A percentile compares a stretch with the other conserved stretches of the same genome.
Conservation (phyloP, 2,888 invertebrate species). For the Asteroscopus sphinx region DNA sequence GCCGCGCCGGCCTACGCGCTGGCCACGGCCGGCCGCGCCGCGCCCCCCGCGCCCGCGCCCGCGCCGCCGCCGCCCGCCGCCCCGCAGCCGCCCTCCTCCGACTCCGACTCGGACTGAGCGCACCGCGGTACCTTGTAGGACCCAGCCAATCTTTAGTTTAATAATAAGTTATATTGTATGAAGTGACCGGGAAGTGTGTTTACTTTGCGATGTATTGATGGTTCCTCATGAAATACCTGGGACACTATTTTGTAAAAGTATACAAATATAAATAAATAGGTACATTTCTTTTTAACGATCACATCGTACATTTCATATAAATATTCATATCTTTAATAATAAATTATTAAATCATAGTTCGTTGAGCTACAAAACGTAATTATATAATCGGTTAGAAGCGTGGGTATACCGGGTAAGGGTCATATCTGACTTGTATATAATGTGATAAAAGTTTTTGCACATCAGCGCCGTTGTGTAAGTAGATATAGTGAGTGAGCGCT, state of each 20-base stretch:
- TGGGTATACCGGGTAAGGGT: slow-evolving; percentile 6
- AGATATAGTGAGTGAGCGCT: background rate
- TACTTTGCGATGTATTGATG: slow-evolving; percentile 1
- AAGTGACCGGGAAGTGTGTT: slow-evolving; percentile 22
- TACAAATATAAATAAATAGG: slow-evolving; percentile 12
- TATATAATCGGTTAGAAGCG: background rate
- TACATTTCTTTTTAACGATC: slow-evolving; percentile 19
- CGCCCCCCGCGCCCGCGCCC: slow-evolving; percentile 57
- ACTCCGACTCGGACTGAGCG: slow-evolving; percentile 81
- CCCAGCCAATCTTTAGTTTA: slow-evolving; percentile 1
- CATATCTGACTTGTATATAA: slow-evolving; percentile 53
- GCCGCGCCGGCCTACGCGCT: slow-evolving; percentile 81
- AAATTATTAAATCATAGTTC: slow-evolving; percentile 4
- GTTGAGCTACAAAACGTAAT: background rate
- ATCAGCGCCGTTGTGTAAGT: slow-evolving; percentile 26
- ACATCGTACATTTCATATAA: slow-evolving; percentile 33
- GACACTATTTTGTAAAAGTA: slow-evolving; percentile 7
- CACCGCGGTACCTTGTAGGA: slow-evolving; percentile 14
- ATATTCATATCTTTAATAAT: slow-evolving; percentile 28
- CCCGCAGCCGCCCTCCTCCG: slow-evolving; percentile 79
- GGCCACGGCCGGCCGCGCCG: slow-evolving; percentile 63
- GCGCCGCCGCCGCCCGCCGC: slow-evolving; percentile 57
- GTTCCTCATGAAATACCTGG: background rate
- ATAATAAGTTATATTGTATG: slow-evolving; percentile 3
- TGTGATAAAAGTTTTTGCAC: slow-evolving; percentile 35